These are phyloP conservation scores for Otis tarda DNA, from an alignment of 2,113 vertebrate species.

Conservation along the genomic window DNA sequence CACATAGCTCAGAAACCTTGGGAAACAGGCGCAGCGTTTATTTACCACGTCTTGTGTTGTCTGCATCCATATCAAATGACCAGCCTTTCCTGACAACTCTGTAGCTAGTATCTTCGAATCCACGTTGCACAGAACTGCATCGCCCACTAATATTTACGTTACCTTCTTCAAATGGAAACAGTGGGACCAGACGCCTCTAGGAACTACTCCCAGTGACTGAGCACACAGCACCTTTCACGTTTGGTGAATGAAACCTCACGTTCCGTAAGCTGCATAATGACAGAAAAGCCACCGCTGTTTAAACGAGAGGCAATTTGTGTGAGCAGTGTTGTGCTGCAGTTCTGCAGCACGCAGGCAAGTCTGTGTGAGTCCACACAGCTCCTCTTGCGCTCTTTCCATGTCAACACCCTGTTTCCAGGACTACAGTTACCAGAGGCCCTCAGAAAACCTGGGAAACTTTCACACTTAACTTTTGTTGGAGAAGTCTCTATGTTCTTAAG, in stretches of 20 bases:
- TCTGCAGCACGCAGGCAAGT: not conserved
- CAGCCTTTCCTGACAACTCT: not conserved
- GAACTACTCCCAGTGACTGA: not conserved
- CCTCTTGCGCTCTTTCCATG: not conserved
- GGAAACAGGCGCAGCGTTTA: not conserved
- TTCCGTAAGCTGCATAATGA: not conserved
- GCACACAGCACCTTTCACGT: not conserved
- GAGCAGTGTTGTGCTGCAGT: not conserved
- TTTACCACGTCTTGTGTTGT: not conserved
- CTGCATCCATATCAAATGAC: not conserved
- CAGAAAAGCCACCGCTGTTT: not conserved
- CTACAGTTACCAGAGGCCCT: not conserved
- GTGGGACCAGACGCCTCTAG: constrained; percentile 5
- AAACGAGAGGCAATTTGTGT: not conserved
- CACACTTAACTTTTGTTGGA: not conserved
- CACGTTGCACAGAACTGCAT: not conserved
- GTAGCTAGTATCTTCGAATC: not conserved
- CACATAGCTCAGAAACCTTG: not conserved
- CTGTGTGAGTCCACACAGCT: not conserved
- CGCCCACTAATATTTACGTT: not conserved
- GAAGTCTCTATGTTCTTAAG: not conserved
- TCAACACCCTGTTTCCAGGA: not conserved
- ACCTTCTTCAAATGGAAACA: not conserved
- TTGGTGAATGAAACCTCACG: not conserved
- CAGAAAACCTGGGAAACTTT: not conserved